A percentile compares a stretch with the other conserved stretches of the same genome.
phyloP scores from a whole-genome alignment of 2,113 vertebrate species.

The Beaufortia kweichowensis region DNA sequence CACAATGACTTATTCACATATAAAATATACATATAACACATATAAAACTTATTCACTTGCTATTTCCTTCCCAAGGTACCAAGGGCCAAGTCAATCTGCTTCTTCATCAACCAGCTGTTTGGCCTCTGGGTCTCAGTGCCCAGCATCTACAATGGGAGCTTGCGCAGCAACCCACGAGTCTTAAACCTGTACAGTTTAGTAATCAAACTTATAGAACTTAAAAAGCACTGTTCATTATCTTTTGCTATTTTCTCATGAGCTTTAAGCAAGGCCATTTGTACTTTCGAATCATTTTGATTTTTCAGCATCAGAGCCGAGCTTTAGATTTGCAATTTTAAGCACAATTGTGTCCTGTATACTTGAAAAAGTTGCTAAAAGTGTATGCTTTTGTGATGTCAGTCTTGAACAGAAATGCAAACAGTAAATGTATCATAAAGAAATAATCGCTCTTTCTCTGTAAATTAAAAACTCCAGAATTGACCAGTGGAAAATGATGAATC shows the following conservation, averaged over 20 bases:
- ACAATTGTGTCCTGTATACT: constrained; percentile 48
- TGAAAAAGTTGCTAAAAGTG: constrained; percentile 37
- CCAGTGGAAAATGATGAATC: too few relatives aligned
- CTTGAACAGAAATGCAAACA: constrained; percentile 46
- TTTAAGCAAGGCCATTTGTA: constrained; percentile 23
- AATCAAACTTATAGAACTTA: constrained; percentile 23
- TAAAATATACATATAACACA: too few relatives aligned
- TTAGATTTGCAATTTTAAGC: constrained; percentile 40
- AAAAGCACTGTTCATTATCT: constrained; percentile 31
- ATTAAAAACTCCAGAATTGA: too few relatives aligned
- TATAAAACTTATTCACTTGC: too few relatives aligned
- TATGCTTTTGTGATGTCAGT: constrained; percentile 36
- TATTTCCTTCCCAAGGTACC: constrained; percentile 77
- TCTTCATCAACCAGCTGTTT: constrained; percentile 80
- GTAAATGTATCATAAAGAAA: constrained; percentile 44
- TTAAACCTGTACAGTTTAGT: constrained; percentile 29
- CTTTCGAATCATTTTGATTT: constrained; percentile 33
- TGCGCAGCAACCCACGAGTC: constrained; percentile 64
- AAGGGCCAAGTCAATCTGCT: constrained; percentile 76
- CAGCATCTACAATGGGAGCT: constrained; percentile 62
- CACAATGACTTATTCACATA: not conserved
- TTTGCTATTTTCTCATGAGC: constrained; percentile 41
- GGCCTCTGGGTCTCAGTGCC: constrained; percentile 67
- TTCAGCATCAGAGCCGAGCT: constrained; percentile 38
- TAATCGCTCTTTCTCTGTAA: not conserved